Percentiles rank a stretch among this genome's conserved stretches.
Conservation (phyloP, 37 sponge, comb jelly and placozoan genomes). For the Axinella damicornis region DNA sequence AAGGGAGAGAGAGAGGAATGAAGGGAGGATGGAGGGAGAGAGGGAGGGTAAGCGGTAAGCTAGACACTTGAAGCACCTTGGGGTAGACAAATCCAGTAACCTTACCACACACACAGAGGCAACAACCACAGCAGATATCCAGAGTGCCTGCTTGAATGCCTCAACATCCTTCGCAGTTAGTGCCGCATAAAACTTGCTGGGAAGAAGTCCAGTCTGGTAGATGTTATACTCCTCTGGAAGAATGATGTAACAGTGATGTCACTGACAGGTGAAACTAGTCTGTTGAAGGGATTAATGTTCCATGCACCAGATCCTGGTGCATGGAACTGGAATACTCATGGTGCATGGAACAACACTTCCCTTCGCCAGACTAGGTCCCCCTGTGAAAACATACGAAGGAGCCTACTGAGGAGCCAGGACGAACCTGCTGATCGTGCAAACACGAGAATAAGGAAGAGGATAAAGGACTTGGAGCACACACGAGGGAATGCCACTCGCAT, state of each 20-base stretch:
- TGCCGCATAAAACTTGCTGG: slow-evolving; percentile 82
- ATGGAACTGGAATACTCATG: no score
- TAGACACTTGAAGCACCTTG: no score
- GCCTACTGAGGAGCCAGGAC: background rate
- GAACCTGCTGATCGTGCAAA: slow-evolving; percentile 65
- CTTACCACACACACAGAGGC: slow-evolving; percentile 79
- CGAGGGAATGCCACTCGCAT: slow-evolving; percentile 63
- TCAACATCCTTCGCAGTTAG: slow-evolving; percentile 54
- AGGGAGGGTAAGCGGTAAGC: no score
- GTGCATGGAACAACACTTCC: no score
- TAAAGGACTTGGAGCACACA: slow-evolving; percentile 53
- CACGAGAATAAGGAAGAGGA: slow-evolving; percentile 55
- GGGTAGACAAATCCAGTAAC: no score
- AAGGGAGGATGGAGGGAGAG: background rate
- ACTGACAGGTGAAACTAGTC: no score
- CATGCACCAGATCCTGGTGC: no score
- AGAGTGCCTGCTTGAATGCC: slow-evolving; percentile 69
- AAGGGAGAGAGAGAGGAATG: no score
- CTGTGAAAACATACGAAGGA: no score
- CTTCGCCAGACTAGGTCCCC: no score
- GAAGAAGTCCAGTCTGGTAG: slow-evolving; percentile 84
- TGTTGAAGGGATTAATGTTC: no score
- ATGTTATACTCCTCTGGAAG: slow-evolving; percentile 81
- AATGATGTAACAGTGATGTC: background rate
- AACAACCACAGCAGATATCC: slow-evolving; percentile 63